A percentile compares a stretch with the other conserved stretches of the same genome.
phyloP scores from a whole-genome alignment of 2,113 vertebrate genomes.

The Eolophus roseicapilla region DNA sequence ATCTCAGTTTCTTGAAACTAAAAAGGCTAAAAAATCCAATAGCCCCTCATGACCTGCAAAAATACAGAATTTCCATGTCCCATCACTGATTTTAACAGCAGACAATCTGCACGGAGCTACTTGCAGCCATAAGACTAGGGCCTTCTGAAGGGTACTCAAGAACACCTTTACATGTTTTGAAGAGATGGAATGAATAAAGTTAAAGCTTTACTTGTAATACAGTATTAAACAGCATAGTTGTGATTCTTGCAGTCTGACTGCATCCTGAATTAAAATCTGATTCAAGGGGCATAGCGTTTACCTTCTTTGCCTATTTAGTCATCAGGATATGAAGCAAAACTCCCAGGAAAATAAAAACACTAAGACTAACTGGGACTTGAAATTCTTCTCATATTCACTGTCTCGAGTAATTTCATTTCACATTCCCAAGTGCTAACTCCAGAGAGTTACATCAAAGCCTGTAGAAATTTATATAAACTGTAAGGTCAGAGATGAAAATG shows the following conservation, averaged over 20 bases:
- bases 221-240: not conserved
- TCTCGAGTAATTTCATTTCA: constrained; percentile 3
- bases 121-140: not conserved
- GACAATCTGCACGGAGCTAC: not conserved
- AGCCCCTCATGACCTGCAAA: not conserved
- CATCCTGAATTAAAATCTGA: not conserved
- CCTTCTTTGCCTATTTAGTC: not conserved
- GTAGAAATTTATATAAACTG: not conserved
- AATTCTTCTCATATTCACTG: not conserved
- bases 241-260: not conserved
- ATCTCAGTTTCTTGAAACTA: not conserved
- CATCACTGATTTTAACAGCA: not conserved
- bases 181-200: not conserved
- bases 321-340: not conserved
- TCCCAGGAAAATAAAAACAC: not conserved
- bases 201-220: constrained; percentile 9
- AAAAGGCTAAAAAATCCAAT: not conserved
- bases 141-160: not conserved
- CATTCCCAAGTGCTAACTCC: not conserved
- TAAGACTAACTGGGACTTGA: not conserved
- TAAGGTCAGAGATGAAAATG: not conserved
- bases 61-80: not conserved
- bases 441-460: not conserved
- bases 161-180: not conserved
- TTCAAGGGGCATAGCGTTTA: not conserved